Conservation (phyloP, 2,113 vertebrate species). For the Crotalus viridis region DNA sequence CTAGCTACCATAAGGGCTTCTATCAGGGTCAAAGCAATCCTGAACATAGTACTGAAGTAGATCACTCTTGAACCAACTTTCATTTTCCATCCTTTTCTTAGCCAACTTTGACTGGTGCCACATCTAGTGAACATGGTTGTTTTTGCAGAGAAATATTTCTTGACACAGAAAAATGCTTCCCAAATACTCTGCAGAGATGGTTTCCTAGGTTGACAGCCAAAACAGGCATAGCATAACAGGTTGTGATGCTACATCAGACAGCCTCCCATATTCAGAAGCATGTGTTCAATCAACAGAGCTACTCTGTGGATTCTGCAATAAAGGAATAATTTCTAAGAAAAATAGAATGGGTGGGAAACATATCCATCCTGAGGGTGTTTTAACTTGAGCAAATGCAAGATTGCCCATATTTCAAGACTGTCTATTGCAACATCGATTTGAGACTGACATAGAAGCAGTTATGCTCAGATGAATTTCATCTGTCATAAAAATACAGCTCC, state of each 20-base stretch:
- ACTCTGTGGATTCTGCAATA: background rate
- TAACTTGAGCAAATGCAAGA: slow-evolving; percentile 29
- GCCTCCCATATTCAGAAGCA: background rate
- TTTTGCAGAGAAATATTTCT: background rate
- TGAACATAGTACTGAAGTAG: background rate
- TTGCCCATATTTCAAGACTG: slow-evolving; percentile 37
- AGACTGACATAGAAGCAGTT: slow-evolving; percentile 18
- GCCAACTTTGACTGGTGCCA: background rate
- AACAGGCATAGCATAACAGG: background rate
- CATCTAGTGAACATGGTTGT: background rate
- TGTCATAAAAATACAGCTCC: slow-evolving; percentile 24
- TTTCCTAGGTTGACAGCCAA: background rate
- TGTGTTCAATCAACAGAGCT: background rate
- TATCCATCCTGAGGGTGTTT: slow-evolving; percentile 13
- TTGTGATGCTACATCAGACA: background rate
- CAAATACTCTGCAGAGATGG: background rate
- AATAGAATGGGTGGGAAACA: background rate
- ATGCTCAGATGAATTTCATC: slow-evolving; percentile 35
- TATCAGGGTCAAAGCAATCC: background rate
- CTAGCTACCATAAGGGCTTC: background rate
- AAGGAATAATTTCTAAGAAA: background rate
- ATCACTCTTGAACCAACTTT: too few relatives aligned
- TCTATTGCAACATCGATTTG: slow-evolving; percentile 16
- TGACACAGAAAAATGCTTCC: background rate
- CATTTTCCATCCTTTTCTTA: background rate